These are phyloP conservation scores for Epicampocera succincta DNA, from an alignment of 2,888 invertebrate genomes.

Conservation along the genomic window DNA sequence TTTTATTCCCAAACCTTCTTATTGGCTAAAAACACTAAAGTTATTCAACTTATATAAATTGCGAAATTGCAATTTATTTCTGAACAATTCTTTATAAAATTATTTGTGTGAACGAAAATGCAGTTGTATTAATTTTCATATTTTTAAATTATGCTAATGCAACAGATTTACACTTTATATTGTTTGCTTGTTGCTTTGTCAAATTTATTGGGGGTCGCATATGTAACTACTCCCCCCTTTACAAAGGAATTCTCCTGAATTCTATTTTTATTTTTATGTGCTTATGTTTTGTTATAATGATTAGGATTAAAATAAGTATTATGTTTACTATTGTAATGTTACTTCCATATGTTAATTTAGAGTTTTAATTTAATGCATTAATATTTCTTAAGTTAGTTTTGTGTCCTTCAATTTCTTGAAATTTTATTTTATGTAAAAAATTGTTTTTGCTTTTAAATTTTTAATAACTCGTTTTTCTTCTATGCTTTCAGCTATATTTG, in stretches of 20 bases:
- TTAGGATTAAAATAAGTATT: not conserved
- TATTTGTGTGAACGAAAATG: constrained; percentile 9
- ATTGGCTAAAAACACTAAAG: constrained; percentile 3
- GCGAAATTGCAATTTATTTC: constrained; percentile 4
- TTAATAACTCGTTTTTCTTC: constrained; percentile 16
- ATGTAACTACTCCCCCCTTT: not conserved
- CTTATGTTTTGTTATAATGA: not conserved
- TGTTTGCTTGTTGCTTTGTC: constrained; percentile 3
- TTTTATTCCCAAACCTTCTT: not conserved
- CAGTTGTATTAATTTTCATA: constrained; percentile 1
- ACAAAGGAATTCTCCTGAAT: constrained; percentile 22
- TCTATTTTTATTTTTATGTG: not conserved
- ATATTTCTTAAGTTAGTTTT: not conserved
- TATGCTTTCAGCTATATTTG: constrained; percentile 6
- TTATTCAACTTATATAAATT: constrained; percentile 14
- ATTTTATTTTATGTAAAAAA: not conserved
- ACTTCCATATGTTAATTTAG: not conserved
- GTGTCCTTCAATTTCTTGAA: not conserved
- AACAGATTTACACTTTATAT: constrained; percentile 2
- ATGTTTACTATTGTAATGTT: not conserved
- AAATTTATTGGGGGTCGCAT: not conserved
- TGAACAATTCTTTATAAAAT: constrained; percentile 1
- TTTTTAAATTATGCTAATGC: constrained; percentile 3
- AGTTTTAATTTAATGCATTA: not conserved
- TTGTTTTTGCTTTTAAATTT: not conserved